Evolutionary conservation across 2,113 vertebrate species (phyloP).

Genomic region (Podarcis muralis): DNA sequence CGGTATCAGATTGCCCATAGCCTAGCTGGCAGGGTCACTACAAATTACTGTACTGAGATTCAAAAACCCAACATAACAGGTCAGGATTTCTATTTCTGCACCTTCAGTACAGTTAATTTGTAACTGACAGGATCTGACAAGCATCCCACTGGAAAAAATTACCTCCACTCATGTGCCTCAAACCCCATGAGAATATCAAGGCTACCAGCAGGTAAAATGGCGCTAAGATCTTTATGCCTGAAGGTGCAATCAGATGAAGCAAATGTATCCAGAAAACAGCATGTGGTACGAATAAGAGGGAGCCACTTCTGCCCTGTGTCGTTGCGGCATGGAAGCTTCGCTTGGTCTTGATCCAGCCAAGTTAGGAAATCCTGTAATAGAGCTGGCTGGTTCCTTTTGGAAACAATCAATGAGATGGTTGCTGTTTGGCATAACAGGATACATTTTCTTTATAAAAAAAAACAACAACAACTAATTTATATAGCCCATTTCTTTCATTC

Average conservation of each 20-base stretch:
- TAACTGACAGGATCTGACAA: constrained; percentile 68
- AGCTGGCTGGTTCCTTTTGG: background rate
- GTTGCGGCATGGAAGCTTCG: background rate
- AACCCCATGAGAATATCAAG: constrained; percentile 53
- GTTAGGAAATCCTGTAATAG: background rate
- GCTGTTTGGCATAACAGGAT: background rate
- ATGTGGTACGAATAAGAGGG: background rate
- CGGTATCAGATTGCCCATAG: constrained; percentile 30
- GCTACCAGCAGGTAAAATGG: constrained; percentile 15
- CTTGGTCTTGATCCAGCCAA: constrained; percentile 12
- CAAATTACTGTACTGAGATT: constrained; percentile 52
- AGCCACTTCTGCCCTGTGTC: background rate
- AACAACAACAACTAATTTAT: background rate
- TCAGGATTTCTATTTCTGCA: constrained; percentile 68
- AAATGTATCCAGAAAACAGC: constrained; percentile 34
- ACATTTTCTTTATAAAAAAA: background rate
- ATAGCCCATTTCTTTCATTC: constrained; percentile 4
- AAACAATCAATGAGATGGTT: background rate
- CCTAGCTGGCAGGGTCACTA: constrained; percentile 32
- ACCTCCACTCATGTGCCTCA: constrained; percentile 55
- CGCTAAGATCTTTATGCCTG: constrained; percentile 38
- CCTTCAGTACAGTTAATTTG: constrained; percentile 66
- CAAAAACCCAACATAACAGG: constrained; percentile 44
- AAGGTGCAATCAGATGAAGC: constrained; percentile 49
- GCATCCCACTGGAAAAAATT: constrained; percentile 65